phyloP scores from a whole-genome alignment of 1,140 invertebrate species.

The Heliothis virescens region DNA sequence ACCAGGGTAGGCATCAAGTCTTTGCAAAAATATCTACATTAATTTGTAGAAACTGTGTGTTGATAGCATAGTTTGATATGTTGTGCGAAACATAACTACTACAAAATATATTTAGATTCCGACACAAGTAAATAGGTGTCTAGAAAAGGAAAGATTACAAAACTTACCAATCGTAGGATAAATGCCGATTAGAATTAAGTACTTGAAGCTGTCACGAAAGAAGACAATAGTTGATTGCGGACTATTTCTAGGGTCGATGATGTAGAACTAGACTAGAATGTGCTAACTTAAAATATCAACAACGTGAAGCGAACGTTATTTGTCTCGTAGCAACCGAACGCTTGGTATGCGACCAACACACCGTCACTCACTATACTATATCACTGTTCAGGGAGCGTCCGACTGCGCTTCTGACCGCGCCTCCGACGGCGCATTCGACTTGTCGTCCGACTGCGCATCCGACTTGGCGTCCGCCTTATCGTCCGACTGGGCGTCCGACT shows the following conservation, averaged over 20 bases:
- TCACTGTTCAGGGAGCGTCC: slow-evolving; percentile 38
- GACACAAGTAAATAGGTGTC: background rate
- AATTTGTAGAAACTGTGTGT: slow-evolving; percentile 53
- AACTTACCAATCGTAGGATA: slow-evolving; percentile 21
- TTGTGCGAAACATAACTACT: slow-evolving; percentile 53
- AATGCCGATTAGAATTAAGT: slow-evolving; percentile 45
- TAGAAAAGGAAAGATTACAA: slow-evolving; percentile 8
- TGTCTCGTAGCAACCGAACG: slow-evolving; percentile 17
- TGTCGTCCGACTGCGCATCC: slow-evolving; percentile 15
- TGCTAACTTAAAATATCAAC: slow-evolving; percentile 44
- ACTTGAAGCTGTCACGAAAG: slow-evolving; percentile 46
- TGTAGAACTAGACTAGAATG: slow-evolving; percentile 48
- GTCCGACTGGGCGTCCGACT: background rate
- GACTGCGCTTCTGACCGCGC: background rate
- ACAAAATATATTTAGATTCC: slow-evolving; percentile 19
- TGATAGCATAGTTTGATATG: slow-evolving; percentile 70
- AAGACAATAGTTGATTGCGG: slow-evolving; percentile 10
- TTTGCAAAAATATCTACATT: slow-evolving; percentile 69
- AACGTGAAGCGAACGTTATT: slow-evolving; percentile 3
- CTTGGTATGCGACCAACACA: slow-evolving; percentile 64
- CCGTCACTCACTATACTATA: slow-evolving; percentile 54
- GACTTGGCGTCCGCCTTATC: slow-evolving; percentile 14
- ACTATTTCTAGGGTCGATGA: slow-evolving; percentile 41
- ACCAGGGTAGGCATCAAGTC: slow-evolving; percentile 66
- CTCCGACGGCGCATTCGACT: no score